Conservation (phyloP, 2,888 invertebrate species). For the Amaurobius ferox region DNA sequence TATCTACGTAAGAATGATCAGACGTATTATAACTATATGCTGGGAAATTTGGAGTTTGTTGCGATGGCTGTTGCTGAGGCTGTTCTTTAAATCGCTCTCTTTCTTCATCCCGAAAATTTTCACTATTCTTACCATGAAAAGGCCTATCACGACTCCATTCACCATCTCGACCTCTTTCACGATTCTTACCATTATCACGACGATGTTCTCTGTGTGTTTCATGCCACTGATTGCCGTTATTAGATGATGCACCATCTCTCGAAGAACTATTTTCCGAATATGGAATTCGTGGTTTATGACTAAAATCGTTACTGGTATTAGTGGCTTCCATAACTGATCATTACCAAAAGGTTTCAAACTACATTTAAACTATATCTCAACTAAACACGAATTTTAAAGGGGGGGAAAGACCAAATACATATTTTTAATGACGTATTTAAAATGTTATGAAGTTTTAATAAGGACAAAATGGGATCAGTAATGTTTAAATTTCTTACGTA, state of each 20-base stretch:
- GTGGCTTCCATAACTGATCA: too few relatives aligned
- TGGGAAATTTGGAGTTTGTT: neutral
- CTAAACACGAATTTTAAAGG: too few relatives aligned
- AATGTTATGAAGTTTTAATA: too few relatives aligned
- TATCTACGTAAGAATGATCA: conserved; percentile 12
- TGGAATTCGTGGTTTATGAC: neutral
- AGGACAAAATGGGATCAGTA: too few relatives aligned
- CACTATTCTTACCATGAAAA: neutral
- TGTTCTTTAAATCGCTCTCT: neutral
- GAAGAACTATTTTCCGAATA: neutral
- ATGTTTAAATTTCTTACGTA: too few relatives aligned
- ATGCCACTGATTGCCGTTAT: neutral
- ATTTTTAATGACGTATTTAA: too few relatives aligned
- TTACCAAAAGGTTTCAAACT: too few relatives aligned
- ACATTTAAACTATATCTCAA: too few relatives aligned
- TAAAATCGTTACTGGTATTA: neutral
- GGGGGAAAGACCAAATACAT: too few relatives aligned
- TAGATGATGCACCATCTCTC: neutral
- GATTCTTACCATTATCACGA: conserved; percentile 21
- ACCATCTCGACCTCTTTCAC: neutral
- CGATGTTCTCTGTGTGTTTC: conserved; percentile 6
- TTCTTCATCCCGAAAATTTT: conserved; percentile 5
- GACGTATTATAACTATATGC: neutral
- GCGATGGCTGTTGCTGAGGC: neutral
- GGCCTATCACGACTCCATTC: conserved; percentile 4